Evolutionary conservation across 2,888 invertebrate genomes (phyloP).

Genomic region (Leptinotarsa haldemani): DNA sequence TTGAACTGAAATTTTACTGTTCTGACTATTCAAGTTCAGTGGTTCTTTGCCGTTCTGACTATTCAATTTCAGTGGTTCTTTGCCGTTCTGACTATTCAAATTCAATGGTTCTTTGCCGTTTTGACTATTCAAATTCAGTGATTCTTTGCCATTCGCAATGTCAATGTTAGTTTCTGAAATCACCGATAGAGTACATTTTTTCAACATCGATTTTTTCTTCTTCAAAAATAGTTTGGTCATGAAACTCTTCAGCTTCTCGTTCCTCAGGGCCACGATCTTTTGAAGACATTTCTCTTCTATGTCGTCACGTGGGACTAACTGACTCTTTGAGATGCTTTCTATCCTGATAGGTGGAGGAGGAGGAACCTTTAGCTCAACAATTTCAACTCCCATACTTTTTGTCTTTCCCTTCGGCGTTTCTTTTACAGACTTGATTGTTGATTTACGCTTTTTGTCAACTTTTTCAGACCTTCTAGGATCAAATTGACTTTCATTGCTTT

Average conservation of each 20-base stretch:
- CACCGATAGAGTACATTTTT: constrained; percentile 19
- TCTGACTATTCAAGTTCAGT: neutral
- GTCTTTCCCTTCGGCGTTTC: neutral
- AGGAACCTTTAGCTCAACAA: neutral
- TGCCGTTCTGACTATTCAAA: neutral
- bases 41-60: neutral
- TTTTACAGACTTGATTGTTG: no score
- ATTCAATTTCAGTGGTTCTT: neutral
- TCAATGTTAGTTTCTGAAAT: constrained; percentile 23
- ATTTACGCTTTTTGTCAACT: neutral
- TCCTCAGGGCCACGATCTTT: constrained; percentile 22
- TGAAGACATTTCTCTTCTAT: constrained; percentile 22
- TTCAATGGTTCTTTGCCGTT: no score
- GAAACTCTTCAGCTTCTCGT: constrained; percentile 31
- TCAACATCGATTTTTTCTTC: constrained; percentile 24
- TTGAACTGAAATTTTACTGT: no score
- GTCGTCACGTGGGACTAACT: neutral
- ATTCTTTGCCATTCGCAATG: neutral
- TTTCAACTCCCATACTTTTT: neutral
- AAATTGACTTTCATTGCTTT: neutral
- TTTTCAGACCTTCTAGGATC: neutral
- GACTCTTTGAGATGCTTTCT: neutral
- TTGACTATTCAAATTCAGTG: neutral
- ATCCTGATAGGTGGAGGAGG: neutral
- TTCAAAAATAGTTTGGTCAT: constrained; percentile 36